Evolutionary conservation across 2,113 vertebrate species (phyloP).

Genomic region (Malaclemys terrapin): DNA sequence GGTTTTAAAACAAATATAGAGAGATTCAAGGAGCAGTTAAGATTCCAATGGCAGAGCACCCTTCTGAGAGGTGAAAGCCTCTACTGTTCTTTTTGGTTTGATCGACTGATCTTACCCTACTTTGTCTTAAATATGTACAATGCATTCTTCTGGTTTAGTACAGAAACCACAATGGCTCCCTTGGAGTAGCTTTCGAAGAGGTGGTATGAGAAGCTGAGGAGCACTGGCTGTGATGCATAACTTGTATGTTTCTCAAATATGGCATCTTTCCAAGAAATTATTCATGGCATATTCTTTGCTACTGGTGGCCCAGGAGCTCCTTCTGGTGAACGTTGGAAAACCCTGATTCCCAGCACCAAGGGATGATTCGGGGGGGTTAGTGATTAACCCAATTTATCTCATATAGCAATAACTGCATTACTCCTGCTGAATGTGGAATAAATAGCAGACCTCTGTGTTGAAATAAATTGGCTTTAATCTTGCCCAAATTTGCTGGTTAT

Average conservation of each 20-base stretch:
- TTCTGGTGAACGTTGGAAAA: background rate
- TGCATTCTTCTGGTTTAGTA: background rate
- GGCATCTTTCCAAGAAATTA: background rate
- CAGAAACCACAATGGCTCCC: constrained; percentile 16
- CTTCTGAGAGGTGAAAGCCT: background rate
- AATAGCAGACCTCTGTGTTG: constrained; percentile 31
- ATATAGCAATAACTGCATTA: constrained; percentile 60
- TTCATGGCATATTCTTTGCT: background rate
- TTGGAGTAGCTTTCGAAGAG: background rate
- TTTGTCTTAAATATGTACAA: background rate
- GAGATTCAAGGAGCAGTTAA: constrained; percentile 8
- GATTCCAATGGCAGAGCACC: constrained; percentile 18
- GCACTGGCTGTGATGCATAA: background rate
- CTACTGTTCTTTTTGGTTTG: background rate
- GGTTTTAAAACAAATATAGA: constrained; percentile 11
- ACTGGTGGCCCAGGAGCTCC: background rate
- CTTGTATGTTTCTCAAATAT: background rate
- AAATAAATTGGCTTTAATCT: constrained; percentile 55
- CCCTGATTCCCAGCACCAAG: background rate
- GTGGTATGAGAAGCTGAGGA: background rate
- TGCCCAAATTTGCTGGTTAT: background rate
- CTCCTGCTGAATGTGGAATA: background rate
- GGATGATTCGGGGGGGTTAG: background rate
- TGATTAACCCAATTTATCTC: constrained; percentile 26
- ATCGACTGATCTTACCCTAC: background rate